phyloP scores from a whole-genome alignment of 2,797 vertebrate genomes.

The Darevskia nairensis region DNA sequence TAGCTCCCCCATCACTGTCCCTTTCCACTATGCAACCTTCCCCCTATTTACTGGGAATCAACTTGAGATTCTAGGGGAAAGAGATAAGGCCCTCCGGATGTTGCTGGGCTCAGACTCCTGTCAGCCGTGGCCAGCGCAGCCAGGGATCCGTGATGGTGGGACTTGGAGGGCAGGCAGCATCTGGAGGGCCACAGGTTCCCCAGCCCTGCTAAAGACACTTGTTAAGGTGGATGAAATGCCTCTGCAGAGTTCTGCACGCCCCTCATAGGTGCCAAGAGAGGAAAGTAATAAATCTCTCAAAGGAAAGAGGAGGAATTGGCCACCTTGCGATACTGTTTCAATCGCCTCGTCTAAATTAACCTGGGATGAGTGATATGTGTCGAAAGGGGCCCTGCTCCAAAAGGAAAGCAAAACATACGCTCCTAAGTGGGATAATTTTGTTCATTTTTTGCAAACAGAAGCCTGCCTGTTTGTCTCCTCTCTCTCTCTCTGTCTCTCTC shows the following conservation, averaged over 20 bases:
- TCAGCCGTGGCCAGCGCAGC: background rate
- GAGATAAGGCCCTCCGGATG: no score
- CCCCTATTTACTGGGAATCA: no score
- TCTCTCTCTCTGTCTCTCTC: no score
- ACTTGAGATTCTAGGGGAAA: no score
- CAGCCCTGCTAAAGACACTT: background rate
- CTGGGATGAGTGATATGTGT: background rate
- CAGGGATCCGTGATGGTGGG: no score
- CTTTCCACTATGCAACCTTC: no score
- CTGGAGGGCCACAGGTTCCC: no score
- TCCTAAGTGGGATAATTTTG: background rate
- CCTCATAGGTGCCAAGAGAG: background rate
- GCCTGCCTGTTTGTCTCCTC: conserved; percentile 7
- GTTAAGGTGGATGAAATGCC: background rate
- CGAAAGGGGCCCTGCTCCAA: background rate
- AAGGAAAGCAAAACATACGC: background rate
- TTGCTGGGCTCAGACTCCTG: no score
- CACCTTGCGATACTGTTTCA: background rate
- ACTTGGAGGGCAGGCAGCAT: no score
- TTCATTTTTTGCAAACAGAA: conserved; percentile 32
- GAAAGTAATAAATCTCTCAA: background rate
- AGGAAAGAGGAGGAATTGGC: background rate
- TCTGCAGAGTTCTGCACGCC: background rate
- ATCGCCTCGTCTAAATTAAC: conserved; percentile 4
- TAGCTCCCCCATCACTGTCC: no score